Conservation (phyloP, 2,113 vertebrate genomes). For the Anolis carolinensis region DNA sequence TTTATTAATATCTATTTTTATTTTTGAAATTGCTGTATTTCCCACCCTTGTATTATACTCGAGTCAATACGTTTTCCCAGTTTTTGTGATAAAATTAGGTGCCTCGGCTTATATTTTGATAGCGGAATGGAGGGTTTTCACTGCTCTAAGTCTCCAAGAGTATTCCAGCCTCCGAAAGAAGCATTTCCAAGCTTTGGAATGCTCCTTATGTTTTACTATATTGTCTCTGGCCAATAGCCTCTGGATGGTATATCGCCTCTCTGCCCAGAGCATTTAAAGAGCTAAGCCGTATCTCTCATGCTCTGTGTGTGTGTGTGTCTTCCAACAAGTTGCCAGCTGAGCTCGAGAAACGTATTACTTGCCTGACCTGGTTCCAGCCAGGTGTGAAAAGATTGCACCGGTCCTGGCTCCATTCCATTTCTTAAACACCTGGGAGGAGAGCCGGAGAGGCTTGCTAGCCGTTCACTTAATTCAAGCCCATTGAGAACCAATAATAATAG, state of each 20-base stretch:
- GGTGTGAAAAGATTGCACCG: slow-evolving; percentile 73
- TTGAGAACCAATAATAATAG: background rate
- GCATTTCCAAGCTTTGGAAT: no score
- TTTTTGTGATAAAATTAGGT: no score
- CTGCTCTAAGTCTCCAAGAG: no score
- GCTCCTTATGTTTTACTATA: no score
- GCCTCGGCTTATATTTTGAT: no score
- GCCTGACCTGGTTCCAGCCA: slow-evolving; percentile 78
- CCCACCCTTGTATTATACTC: no score
- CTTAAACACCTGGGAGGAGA: slow-evolving; percentile 59
- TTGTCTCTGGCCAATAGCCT: no score
- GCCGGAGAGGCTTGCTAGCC: slow-evolving; percentile 46
- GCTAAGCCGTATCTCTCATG: slow-evolving; percentile 46
- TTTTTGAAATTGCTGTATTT: no score
- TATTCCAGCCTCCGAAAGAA: no score
- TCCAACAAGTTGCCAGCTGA: slow-evolving; percentile 63
- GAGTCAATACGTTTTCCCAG: no score
- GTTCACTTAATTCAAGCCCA: slow-evolving; percentile 47
- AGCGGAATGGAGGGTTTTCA: no score
- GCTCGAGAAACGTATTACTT: slow-evolving; percentile 67
- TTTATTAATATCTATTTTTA: no score
- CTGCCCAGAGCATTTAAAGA: slow-evolving; percentile 58
- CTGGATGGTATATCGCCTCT: slow-evolving; percentile 49
- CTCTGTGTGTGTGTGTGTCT: slow-evolving; percentile 55
- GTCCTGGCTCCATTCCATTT: slow-evolving; percentile 63